Evolutionary conservation across 1,140 invertebrate genomes (phyloP), one percentile per base, ranked within the genome.

Genomic region (Meloidogyne hapla): DNA sequence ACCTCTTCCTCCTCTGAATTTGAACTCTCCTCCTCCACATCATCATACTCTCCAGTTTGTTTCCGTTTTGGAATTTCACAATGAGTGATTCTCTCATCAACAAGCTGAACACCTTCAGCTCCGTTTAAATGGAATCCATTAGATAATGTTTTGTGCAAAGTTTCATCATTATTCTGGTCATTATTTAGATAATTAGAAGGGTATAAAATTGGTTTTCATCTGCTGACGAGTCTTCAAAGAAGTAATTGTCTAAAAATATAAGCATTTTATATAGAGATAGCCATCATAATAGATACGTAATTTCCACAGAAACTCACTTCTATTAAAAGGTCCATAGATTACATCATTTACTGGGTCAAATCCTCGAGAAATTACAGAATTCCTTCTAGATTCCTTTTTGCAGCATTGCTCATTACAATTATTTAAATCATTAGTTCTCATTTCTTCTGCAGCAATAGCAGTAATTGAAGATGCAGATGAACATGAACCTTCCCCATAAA

Each of bases 171-270:
- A 48, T 48, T 48, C 18, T 48, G 45, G 45, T 18, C 15, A n/a
- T 5, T 48, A 18, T 48, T 8, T 56, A 8, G 18, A 8, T 56
- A 18, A 56, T 56, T 56, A 56, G n/a, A n/a, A n/a, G n/a, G n/a
- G n/a, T n/a, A 56, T n/a, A 56, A 56, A 56, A 56, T 56, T 56
- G 48, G n/a, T 56, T 56, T 56, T 56, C 48, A 15, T 56, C 48
- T 56, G 18, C n/a, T 6, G 48, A 56, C 2, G 18, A 56, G n/a
- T 56, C n/a, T 56, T 56, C 48, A 15, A 56, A n/a, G n/a, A 56
- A 56, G n/a, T 56, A 56, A 56, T 56, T 56, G 8, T 56, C 18
- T 56, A 18, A 18, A 48, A 48, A 48, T 48, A 48, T 18, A n/a
- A n/a, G n/a, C n/a, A n/a, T n/a, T n/a, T n/a, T n/a, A n/a, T n/a